These are phyloP conservation scores for Nematopogon swammerdamellus DNA, from an alignment of 2,888 invertebrate genomes.

Conservation along the genomic window DNA sequence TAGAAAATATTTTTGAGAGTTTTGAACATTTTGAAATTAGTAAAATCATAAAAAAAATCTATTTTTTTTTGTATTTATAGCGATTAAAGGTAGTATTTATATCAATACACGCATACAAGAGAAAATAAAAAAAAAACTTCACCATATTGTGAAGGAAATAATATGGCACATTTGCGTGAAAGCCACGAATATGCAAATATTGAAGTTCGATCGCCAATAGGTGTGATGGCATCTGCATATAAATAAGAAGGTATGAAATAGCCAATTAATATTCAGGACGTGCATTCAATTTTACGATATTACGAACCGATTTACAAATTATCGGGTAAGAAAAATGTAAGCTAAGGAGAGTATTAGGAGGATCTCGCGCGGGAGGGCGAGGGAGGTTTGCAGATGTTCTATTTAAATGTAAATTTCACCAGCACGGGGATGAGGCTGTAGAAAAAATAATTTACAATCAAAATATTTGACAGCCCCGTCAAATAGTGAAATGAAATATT, in stretches of 20 bases:
- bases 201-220: neutral
- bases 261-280: neutral
- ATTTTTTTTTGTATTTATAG: too few relatives aligned
- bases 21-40: too few relatives aligned
- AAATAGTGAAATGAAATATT: constrained; percentile 11
- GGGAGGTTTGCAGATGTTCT: constrained; percentile 49
- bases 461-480: constrained; percentile 36
- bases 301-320: constrained; percentile 55
- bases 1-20: too few relatives aligned
- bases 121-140: too few relatives aligned
- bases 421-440: constrained; percentile 40
- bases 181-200: too few relatives aligned
- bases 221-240: neutral
- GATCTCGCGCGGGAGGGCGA: constrained; percentile 29
- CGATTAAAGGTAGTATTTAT: too few relatives aligned
- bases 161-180: too few relatives aligned
- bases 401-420: constrained; percentile 55
- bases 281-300: constrained; percentile 47
- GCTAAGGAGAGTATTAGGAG: constrained; percentile 39
- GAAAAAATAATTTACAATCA: constrained; percentile 41
- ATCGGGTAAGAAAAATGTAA: constrained; percentile 47
- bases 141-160: too few relatives aligned
- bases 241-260: neutral
- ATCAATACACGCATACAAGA: too few relatives aligned
- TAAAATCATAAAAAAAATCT: too few relatives aligned